These are phyloP conservation scores for Columbina picui DNA, from an alignment of 2,113 vertebrate genomes.

Conservation along the genomic window DNA sequence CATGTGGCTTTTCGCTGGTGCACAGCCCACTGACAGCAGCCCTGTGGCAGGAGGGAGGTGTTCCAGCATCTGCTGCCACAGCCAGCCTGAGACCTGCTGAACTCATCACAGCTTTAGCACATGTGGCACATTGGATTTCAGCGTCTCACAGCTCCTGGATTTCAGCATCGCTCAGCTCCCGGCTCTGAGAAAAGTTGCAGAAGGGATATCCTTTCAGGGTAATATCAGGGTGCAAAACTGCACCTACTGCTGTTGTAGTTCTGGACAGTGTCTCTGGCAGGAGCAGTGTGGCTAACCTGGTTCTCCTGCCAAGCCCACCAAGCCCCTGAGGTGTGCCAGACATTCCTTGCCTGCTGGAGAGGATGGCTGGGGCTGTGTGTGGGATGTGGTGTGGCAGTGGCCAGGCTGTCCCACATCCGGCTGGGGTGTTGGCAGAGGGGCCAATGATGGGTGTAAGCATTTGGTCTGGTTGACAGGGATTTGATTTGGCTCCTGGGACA, in stretches of 20 bases:
- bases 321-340: rapidly evolving
- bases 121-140: rapidly evolving
- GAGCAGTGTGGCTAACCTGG: rapidly evolving
- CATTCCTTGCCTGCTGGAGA: neutral
- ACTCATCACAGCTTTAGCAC: neutral
- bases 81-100: neutral
- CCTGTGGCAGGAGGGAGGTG: neutral
- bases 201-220: neutral
- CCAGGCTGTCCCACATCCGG: rapidly evolving
- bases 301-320: neutral
- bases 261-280: neutral
- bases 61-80: neutral
- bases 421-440: neutral
- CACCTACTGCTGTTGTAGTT: neutral
- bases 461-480: rapidly evolving
- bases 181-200: neutral
- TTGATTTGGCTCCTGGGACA: neutral
- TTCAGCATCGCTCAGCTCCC: neutral
- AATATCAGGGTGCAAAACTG: neutral
- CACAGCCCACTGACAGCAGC: neutral
- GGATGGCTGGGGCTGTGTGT: rapidly evolving
- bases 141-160: neutral
- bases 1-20: neutral
- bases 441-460: too few species aligned
- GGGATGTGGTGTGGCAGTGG: rapidly evolving